Evolutionary conservation across 1,140 invertebrate genomes (phyloP), one percentile per base, ranked within the genome.

Genomic region (Vanessa atalanta): DNA sequence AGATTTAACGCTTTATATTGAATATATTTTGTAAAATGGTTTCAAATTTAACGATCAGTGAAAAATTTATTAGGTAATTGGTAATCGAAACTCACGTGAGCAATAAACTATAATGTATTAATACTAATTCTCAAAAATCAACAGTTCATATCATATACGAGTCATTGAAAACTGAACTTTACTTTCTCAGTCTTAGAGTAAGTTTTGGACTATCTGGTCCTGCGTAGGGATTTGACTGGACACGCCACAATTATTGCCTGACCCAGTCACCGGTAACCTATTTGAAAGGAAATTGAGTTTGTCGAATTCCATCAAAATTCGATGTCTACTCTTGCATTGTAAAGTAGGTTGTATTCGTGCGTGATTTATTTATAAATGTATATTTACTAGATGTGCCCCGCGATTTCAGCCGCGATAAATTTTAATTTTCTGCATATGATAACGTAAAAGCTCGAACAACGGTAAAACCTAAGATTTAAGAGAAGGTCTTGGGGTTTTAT

Each of bases 271-370:
- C 73, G 76, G 77, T 84, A 87, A 88, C 86, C 84, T 82, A 89
- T 88, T 89, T 87, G 85, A 81, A 76, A 64, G 67, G 80, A 83
- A 89, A 89, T 89, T 88, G 88, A 89, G 88, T 89, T 89, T 83
- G 86, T 83, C 84, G 76, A 89, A 89, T 89, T 89, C 83, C 85
- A 89, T 89, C 88, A 87, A 87, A 88, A 86, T 84, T 80, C 79
- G 81, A 83, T 79, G 79, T 78, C 79, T 77, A 76, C 77, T 82
- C 81, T 86, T 89, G 88, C 88, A 89, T 89, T 89, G 85, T 89
- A 89, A 89, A 88, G 53, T 72, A 84, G 79, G 51, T 65, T 48
- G 53, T 26, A 15, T 61, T 37, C 20, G 53, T 57, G 20, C 53
- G 51, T 57, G 53, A 14, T n/a, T 14, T 20, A 13, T 23, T 57